Conservation (phyloP, 1,140 invertebrate species). For the Phymorhynchus buccinoides region DNA sequence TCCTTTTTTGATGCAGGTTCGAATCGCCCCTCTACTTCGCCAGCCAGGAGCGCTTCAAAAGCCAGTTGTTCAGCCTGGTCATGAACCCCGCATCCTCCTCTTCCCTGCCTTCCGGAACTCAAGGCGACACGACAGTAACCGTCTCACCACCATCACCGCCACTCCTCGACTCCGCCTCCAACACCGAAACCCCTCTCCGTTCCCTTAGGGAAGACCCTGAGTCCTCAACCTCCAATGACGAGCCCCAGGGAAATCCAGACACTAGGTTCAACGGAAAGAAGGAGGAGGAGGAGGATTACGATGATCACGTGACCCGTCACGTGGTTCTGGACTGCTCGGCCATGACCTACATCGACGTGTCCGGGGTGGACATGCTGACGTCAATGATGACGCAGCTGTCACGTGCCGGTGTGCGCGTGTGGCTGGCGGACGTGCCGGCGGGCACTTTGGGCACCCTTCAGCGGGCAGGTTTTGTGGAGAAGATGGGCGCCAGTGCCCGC, state of each 20-base stretch:
- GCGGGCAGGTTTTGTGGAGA: conserved; percentile 47
- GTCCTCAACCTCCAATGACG: too few relatives aligned
- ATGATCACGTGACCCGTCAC: conserved; percentile 39
- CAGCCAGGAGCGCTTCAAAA: conserved; percentile 60
- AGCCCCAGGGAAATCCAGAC: too few relatives aligned
- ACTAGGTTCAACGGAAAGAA: background rate
- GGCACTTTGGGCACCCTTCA: conserved; percentile 44
- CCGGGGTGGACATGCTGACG: conserved; percentile 59
- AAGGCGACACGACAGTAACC: too few relatives aligned
- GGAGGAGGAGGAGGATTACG: too few relatives aligned
- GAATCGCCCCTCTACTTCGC: conserved; percentile 13
- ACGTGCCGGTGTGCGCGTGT: conserved; percentile 43
- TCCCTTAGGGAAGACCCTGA: too few relatives aligned
- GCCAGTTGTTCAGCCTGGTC: conserved; percentile 53
- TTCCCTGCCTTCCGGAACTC: background rate
- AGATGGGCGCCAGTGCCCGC: too few relatives aligned
- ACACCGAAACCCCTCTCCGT: too few relatives aligned
- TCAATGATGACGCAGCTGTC: conserved; percentile 54
- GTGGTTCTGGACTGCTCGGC: conserved; percentile 65
- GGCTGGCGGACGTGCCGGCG: conserved; percentile 42
- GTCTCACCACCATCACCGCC: too few relatives aligned
- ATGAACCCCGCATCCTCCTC: conserved; percentile 31
- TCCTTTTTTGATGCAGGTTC: too few relatives aligned
- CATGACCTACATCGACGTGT: conserved; percentile 66
- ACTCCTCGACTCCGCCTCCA: too few relatives aligned